Percentiles rank a stretch among this genome's conserved stretches.
Evolutionary conservation across 2,797 vertebrate species (phyloP).

Genomic region (Gymnothorax javanicus): DNA sequence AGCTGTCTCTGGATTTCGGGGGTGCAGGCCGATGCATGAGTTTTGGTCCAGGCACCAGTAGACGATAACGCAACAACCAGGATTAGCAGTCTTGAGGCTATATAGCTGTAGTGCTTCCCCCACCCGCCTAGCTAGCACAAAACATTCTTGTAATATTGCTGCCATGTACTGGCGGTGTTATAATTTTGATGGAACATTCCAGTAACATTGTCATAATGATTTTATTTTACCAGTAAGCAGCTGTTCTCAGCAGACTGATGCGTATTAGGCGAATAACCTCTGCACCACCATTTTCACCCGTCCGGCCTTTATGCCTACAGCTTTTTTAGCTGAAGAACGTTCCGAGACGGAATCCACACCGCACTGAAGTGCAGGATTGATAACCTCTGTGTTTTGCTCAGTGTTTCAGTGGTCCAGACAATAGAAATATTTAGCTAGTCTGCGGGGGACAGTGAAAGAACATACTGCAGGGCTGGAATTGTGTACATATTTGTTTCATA

Average conservation of each 20-base stretch:
- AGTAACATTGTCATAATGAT: too few species aligned
- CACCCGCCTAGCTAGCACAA: background rate
- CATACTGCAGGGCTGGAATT: background rate
- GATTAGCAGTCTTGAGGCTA: background rate
- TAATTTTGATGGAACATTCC: too few species aligned
- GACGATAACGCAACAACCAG: background rate
- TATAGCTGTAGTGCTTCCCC: background rate
- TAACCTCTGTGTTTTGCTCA: constrained; percentile 64
- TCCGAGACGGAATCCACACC: constrained; percentile 34
- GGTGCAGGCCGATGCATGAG: background rate
- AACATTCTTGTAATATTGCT: too few species aligned
- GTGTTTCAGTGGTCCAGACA: constrained; percentile 73
- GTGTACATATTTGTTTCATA: background rate
- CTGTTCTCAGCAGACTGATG: background rate
- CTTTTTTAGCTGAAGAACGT: constrained; percentile 36
- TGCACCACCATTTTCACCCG: constrained; percentile 43
- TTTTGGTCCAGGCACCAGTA: background rate
- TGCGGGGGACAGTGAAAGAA: background rate
- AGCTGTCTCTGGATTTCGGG: background rate
- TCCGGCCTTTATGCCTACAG: background rate
- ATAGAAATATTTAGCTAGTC: constrained; percentile 66
- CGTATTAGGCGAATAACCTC: constrained; percentile 4
- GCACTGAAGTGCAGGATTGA: constrained; percentile 49
- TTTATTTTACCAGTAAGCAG: too few species aligned
- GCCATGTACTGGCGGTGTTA: too few species aligned